Evolutionary conservation across 2,888 invertebrate species (phyloP).

Genomic region (Pseudococcus longispinus): DNA sequence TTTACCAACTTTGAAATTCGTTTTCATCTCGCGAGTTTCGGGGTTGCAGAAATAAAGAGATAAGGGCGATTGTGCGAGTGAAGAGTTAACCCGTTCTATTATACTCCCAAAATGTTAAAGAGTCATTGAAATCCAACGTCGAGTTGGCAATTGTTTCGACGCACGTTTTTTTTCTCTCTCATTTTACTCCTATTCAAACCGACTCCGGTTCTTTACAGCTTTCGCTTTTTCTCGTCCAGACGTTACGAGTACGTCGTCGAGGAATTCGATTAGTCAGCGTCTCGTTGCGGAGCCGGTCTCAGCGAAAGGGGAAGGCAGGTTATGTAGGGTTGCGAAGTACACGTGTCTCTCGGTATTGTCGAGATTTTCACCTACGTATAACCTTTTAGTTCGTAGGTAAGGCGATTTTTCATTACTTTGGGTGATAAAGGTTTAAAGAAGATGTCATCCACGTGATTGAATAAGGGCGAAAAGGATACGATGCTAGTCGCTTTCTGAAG

Average conservation of each 20-base stretch:
- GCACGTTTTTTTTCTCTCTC: background rate
- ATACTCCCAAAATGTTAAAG: background rate
- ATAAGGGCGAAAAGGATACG: background rate
- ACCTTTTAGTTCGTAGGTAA: background rate
- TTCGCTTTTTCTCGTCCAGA: slow-evolving; percentile 15
- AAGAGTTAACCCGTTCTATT: slow-evolving; percentile 1
- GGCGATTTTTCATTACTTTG: background rate
- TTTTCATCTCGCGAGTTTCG: background rate
- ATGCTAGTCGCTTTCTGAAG: background rate
- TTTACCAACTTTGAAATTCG: background rate
- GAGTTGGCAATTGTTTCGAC: slow-evolving; percentile 28
- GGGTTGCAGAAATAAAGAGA: background rate
- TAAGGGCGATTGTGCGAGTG: background rate
- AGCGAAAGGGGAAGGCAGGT: background rate
- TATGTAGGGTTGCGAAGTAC: background rate
- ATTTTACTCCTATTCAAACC: background rate
- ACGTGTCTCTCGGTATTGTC: background rate
- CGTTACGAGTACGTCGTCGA: background rate
- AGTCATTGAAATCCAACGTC: slow-evolving; percentile 2
- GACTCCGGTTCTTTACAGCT: background rate
- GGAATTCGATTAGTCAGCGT: slow-evolving; percentile 19
- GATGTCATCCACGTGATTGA: background rate
- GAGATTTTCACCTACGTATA: background rate
- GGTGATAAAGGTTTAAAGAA: background rate
- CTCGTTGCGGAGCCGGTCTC: background rate